Conservation (phyloP, 2,888 invertebrate genomes). For the Harpalus rubripes region DNA sequence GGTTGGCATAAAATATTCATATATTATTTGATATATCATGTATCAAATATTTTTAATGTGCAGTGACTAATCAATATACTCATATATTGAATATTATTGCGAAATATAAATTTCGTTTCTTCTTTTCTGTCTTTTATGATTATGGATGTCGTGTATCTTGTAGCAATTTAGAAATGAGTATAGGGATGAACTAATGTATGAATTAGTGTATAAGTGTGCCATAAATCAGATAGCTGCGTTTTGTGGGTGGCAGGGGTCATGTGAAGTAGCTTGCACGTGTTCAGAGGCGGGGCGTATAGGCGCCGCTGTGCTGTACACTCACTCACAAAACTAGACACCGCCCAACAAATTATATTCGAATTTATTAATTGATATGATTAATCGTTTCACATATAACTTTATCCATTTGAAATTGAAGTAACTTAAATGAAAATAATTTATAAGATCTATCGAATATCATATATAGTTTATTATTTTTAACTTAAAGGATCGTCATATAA, state of each 20-base stretch:
- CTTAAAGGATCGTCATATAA: no score
- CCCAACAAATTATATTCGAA: background rate
- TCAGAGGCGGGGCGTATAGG: background rate
- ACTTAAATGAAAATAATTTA: no score
- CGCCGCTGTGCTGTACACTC: slow-evolving; percentile 10
- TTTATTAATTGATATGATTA: no score
- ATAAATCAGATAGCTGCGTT: background rate
- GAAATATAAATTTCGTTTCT: no score
- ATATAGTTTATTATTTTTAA: no score
- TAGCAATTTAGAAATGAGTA: background rate
- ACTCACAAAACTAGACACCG: background rate
- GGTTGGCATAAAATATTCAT: background rate
- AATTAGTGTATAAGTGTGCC: background rate
- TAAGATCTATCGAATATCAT: no score
- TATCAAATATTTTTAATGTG: no score
- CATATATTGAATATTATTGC: no score
- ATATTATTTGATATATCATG: no score
- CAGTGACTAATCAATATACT: no score
- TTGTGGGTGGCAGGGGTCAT: background rate
- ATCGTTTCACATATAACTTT: no score
- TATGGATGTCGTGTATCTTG: background rate
- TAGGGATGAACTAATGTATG: slow-evolving; percentile 2
- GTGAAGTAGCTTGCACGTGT: background rate
- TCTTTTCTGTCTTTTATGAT: background rate
- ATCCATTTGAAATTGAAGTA: no score